phyloP scores from a whole-genome alignment of 2,797 vertebrate species.

The Mus minutoides region DNA sequence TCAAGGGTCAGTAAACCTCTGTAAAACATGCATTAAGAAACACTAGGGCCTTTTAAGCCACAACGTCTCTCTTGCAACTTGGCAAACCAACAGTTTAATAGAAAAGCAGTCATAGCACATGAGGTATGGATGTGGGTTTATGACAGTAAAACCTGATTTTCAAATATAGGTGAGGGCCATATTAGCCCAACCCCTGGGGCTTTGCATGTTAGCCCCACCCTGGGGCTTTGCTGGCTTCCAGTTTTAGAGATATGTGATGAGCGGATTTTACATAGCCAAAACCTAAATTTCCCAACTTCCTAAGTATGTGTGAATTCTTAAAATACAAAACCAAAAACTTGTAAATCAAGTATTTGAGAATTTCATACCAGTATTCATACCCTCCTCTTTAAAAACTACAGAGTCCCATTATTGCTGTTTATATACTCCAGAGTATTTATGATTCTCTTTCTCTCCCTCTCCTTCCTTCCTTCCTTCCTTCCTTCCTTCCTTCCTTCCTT shows the following conservation, averaged over 20 bases:
- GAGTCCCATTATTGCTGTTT: background rate
- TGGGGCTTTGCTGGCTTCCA: background rate
- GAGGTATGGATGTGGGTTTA: background rate
- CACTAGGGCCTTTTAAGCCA: background rate
- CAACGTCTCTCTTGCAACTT: background rate
- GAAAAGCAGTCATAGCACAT: background rate
- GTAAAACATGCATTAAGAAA: background rate
- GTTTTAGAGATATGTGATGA: background rate
- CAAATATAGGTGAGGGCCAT: background rate
- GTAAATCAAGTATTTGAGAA: background rate
- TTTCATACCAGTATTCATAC: background rate
- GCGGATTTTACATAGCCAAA: background rate
- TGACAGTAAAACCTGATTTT: constrained; percentile 8
- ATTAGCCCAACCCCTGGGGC: no score
- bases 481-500: no score
- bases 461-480: accelerated
- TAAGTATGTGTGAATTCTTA: background rate
- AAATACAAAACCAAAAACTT: background rate
- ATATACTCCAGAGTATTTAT: background rate
- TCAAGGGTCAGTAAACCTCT: background rate
- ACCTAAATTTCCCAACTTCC: background rate
- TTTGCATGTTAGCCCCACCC: background rate
- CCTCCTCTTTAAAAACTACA: background rate
- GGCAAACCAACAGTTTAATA: background rate
- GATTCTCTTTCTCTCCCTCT: background rate